Percentiles rank a stretch among this genome's conserved stretches.
phyloP scores from a whole-genome alignment of 2,113 vertebrate genomes.

The Arenaria interpres region DNA sequence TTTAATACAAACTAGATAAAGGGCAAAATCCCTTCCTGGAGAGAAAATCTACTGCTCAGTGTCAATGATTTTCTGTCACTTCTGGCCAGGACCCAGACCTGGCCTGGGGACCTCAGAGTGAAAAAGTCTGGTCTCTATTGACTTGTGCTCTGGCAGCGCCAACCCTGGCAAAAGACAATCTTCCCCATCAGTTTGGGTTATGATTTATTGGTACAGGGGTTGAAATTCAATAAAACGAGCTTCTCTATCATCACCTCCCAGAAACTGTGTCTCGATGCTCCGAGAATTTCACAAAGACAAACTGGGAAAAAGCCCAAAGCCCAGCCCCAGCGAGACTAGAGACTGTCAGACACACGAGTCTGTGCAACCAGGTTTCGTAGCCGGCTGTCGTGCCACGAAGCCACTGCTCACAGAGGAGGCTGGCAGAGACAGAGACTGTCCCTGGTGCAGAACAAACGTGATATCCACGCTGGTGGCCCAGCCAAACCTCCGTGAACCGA shows the following conservation, averaged over 20 bases:
- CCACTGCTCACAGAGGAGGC: not conserved
- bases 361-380: conserved; percentile 7
- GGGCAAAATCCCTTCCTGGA: not conserved
- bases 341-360: not conserved
- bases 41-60: not conserved
- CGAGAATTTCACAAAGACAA: not conserved
- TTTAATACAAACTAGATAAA: not conserved
- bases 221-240: not conserved
- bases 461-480: not conserved
- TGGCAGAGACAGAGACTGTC: not conserved
- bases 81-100: not conserved
- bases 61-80: conserved; percentile 42
- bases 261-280: not conserved
- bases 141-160: not conserved
- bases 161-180: not conserved
- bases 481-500: rapidly evolving
- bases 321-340: not conserved
- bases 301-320: not conserved
- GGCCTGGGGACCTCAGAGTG: not conserved
- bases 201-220: not conserved
- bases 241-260: not conserved
- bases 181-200: not conserved
- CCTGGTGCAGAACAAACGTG: not conserved
- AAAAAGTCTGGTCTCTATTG: not conserved
- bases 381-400: not conserved